Evolutionary conservation across 2,113 vertebrate species (phyloP).

Genomic region (Microcebus murinus): DNA sequence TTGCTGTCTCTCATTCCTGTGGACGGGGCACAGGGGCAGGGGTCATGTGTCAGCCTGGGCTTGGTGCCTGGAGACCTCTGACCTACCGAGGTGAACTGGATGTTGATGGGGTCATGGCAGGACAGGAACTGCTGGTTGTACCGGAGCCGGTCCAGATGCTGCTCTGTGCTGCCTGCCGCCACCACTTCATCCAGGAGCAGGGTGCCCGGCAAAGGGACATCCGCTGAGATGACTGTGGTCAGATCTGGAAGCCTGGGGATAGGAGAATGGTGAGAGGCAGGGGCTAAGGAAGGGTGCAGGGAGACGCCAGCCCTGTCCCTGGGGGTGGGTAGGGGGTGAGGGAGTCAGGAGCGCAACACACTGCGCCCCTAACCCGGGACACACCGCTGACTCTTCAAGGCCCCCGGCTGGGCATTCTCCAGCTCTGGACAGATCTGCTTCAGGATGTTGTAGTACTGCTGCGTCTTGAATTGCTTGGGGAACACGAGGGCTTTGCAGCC

Average conservation of each 20-base stretch:
- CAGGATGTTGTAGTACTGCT: conserved; percentile 93
- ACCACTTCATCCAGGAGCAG: conserved; percentile 91
- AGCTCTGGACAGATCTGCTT: conserved; percentile 93
- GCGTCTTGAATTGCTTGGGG: conserved; percentile 91
- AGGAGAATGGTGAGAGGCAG: not conserved
- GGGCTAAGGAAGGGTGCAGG: not conserved
- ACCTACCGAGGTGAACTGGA: conserved; percentile 97
- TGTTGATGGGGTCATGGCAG: conserved; percentile 93
- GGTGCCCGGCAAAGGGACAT: conserved; percentile 89
- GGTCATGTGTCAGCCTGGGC: not conserved
- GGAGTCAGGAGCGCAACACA: not conserved
- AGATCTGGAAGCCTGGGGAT: conserved; percentile 92
- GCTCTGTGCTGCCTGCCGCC: conserved; percentile 87
- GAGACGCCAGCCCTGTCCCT: not conserved
- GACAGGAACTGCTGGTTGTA: conserved; percentile 87
- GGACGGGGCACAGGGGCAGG: not conserved
- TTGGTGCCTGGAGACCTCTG: not conserved
- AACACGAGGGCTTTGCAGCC: conserved; percentile 94
- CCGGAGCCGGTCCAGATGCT: conserved; percentile 84
- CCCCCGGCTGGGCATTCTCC: conserved; percentile 87
- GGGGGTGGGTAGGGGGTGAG: not conserved
- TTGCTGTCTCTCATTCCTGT: not conserved
- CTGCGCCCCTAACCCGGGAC: rapidly evolving
- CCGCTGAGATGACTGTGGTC: conserved; percentile 88
- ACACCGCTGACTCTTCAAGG: conserved; percentile 87